These are phyloP conservation scores for Epistrophe eligans DNA, from an alignment of 2,888 invertebrate species.

Conservation along the genomic window DNA sequence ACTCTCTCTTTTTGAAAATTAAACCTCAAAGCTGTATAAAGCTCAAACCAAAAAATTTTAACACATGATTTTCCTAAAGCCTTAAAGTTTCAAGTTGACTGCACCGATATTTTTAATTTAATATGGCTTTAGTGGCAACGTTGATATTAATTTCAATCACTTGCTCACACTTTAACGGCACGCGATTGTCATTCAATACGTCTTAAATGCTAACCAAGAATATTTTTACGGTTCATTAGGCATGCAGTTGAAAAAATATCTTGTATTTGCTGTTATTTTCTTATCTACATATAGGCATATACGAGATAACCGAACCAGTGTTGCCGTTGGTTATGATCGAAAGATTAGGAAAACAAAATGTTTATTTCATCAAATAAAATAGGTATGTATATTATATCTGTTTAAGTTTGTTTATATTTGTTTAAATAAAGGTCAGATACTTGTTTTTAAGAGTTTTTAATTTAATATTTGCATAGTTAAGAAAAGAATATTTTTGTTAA, in stretches of 20 bases:
- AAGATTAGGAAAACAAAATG: no score
- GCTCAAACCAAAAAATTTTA: conserved; percentile 11
- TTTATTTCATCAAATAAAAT: no score
- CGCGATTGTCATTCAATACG: conserved; percentile 59
- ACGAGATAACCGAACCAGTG: neutral
- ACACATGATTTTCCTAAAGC: conserved; percentile 2
- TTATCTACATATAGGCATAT: neutral
- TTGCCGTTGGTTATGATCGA: neutral
- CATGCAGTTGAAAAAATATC: neutral
- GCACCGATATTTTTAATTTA: neutral
- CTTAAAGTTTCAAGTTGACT: neutral
- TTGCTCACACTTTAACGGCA: conserved; percentile 16
- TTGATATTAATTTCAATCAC: conserved; percentile 8
- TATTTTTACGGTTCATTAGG: conserved; percentile 29
- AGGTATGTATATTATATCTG: no score
- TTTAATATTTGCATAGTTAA: no score
- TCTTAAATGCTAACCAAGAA: conserved; percentile 14
- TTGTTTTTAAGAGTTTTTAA: no score
- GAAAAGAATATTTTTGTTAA: no score
- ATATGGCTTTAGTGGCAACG: conserved; percentile 13
- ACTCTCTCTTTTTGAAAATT: neutral
- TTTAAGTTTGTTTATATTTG: no score
- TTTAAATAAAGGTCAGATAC: no score
- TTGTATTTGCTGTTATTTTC: neutral
- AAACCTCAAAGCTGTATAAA: neutral